Percentiles rank a stretch among this genome's conserved stretches.
These are phyloP conservation scores for Phenganax stokvisi DNA, from an alignment of 92 coral and sea anemone genomes.

Conservation along the genomic window DNA sequence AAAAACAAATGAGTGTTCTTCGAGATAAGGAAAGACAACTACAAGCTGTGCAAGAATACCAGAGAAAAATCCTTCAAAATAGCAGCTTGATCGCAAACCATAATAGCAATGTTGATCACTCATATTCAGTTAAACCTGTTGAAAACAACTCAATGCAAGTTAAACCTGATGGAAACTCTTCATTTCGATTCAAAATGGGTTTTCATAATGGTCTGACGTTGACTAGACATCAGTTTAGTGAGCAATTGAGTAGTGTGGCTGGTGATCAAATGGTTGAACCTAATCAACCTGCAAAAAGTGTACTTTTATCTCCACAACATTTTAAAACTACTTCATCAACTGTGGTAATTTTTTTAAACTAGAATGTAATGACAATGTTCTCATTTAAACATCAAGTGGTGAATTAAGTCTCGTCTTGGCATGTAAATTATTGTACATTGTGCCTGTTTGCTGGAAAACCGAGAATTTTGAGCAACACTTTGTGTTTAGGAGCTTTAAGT, in stretches of 20 bases:
- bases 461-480: too few species aligned
- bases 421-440: too few species aligned
- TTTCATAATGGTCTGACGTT: neutral
- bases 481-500: too few species aligned
- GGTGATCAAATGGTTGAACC: neutral
- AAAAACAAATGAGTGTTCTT: conserved; percentile 21
- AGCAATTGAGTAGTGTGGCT: neutral
- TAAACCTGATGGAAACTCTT: neutral
- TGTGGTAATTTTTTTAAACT: conserved; percentile 57
- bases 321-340: conserved; percentile 73
- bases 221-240: neutral
- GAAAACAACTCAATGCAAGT: neutral
- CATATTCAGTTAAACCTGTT: neutral
- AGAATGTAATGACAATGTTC: conserved; percentile 56
- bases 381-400: neutral
- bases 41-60: conserved; percentile 31
- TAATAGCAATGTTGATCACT: neutral
- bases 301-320: conserved; percentile 53
- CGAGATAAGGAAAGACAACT: conserved; percentile 18
- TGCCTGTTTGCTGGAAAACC: too few species aligned
- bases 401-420: too few species aligned
- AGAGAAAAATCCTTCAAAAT: conserved; percentile 22
- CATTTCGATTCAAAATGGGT: conserved; percentile 3
- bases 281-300: conserved; percentile 5
- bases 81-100: neutral